Base-by-base conservation (phyloP, 2,113 vertebrate genomes). In the Hyperoodon ampullatus region DNA sequence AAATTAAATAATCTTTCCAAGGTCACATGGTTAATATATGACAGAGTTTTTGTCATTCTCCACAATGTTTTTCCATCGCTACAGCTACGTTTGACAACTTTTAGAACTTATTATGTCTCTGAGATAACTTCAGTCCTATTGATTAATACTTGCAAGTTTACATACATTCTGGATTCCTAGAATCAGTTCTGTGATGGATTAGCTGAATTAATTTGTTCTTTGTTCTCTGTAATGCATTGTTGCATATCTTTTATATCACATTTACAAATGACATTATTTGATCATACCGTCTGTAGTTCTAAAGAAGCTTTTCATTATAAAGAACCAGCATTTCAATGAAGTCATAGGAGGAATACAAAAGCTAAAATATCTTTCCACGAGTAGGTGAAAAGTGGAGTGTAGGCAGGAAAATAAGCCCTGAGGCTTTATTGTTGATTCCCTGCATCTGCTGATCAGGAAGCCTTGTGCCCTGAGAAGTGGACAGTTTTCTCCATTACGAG, bases 181-280 rank as follows among this genome's bases (percentile, higher is more conserved):
- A 42, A 53, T 75, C 42, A 78, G 26, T 87, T 66, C 28, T 42
- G 18, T 90, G 42, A 74, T 93, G 74, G 58, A 85, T 72, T 83
- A 90, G 55, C 16, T 92, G 24, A 80, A 11, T 84, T 90, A n/a
- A n/a, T 93, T 86, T 96, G n/a, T 90, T 75, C 16, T 93, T 78
- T 92, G 28, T 89, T 89, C 28, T 83, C 77, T 70, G 63, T 63
- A 66, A 74, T 84, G 47, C 66, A 60, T 78, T 28, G 35, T 93
- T 93, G 26, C 63, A 26, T 58, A 50, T 70, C 35, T 83, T 50
- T 61, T 58, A 50, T 39, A 60, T 68, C 33, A 77, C 6, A 55
- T 91, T 80, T 90, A 58, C 26, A 81, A 96, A 65, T 89, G 68
- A 30, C 42, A 65, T 84, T 93, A 68, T 77, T 77, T 78, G 77